A percentile compares a stretch with the other conserved stretches of the same genome.
Evolutionary conservation across 2,797 vertebrate genomes (phyloP).

Genomic region (Coregonus ussuriensis): DNA sequence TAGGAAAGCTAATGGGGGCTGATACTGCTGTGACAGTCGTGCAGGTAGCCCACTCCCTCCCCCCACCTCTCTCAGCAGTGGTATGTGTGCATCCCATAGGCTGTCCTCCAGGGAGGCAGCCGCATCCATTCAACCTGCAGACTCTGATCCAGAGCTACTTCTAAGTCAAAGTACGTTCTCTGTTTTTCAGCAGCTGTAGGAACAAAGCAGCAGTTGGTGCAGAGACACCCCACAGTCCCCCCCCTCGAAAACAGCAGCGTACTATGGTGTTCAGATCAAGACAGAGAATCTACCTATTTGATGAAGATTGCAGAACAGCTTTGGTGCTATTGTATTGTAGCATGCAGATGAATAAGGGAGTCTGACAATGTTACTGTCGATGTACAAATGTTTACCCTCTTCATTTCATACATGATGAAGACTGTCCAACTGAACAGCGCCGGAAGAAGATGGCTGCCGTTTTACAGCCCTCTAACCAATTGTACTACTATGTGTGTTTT

Average conservation of each 20-base stretch:
- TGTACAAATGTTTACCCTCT: too few relatives aligned
- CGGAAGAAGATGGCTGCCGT: too few relatives aligned
- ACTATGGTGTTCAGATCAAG: not conserved
- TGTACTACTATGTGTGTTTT: too few relatives aligned
- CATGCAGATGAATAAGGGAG: too few relatives aligned
- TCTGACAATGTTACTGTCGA: too few relatives aligned
- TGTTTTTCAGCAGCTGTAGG: not conserved
- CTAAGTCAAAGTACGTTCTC: not conserved
- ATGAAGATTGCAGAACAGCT: too few relatives aligned
- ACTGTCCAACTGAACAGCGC: too few relatives aligned
- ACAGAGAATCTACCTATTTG: too few relatives aligned
- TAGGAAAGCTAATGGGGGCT: not conserved
- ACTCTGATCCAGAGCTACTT: not conserved
- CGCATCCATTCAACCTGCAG: conserved; percentile 1
- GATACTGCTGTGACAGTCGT: not conserved
- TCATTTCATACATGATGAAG: too few relatives aligned
- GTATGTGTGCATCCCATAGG: not conserved
- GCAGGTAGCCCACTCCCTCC: not conserved
- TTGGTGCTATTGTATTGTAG: too few relatives aligned
- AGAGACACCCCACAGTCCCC: not conserved
- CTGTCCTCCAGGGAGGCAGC: not conserved
- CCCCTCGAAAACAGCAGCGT: too few relatives aligned
- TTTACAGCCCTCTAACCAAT: too few relatives aligned
- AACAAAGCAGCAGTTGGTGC: not conserved
- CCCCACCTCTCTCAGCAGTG: not conserved